Percentiles rank a stretch among this genome's conserved stretches.
Conservation (phyloP, 2,888 invertebrate genomes). For the Blomia tropicalis region DNA sequence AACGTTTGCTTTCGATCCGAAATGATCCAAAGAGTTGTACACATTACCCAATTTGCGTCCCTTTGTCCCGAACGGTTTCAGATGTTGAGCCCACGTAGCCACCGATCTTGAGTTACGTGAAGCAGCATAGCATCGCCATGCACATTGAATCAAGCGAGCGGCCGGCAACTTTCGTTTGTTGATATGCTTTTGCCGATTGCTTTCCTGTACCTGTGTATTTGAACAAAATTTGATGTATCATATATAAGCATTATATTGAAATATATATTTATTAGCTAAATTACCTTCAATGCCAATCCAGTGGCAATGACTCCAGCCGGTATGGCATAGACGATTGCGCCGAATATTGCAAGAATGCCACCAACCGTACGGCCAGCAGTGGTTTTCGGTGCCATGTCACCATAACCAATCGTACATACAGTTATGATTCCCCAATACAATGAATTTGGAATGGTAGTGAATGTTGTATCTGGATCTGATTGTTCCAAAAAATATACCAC, state of each 20-base stretch:
- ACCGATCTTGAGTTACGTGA: conserved; percentile 4
- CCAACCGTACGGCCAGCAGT: conserved; percentile 12
- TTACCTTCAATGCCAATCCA: conserved; percentile 23
- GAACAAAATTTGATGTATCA: too few species aligned
- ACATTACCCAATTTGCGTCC: not conserved
- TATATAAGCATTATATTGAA: too few species aligned
- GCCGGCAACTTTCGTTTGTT: conserved; percentile 21
- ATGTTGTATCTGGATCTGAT: conserved; percentile 14
- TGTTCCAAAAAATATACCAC: conserved; percentile 20
- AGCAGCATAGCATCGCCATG: conserved; percentile 22
- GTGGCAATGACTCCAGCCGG: conserved; percentile 21
- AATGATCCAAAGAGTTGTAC: not conserved
- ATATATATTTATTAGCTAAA: not conserved
- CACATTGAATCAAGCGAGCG: conserved; percentile 17
- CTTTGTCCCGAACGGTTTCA: not conserved
- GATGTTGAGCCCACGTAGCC: conserved; percentile 1
- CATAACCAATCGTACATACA: conserved; percentile 21
- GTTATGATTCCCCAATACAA: conserved; percentile 22
- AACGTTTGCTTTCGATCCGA: not conserved
- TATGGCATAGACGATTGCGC: conserved; percentile 16
- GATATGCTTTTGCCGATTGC: conserved; percentile 15
- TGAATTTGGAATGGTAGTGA: conserved; percentile 8
- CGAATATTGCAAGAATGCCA: not conserved
- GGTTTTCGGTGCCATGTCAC: conserved; percentile 23
- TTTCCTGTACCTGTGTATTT: conserved; percentile 23